A percentile compares a stretch with the other conserved stretches of the same genome.
Evolutionary conservation across 2,797 vertebrate genomes (phyloP).

Genomic region (Myotis findleyi): DNA sequence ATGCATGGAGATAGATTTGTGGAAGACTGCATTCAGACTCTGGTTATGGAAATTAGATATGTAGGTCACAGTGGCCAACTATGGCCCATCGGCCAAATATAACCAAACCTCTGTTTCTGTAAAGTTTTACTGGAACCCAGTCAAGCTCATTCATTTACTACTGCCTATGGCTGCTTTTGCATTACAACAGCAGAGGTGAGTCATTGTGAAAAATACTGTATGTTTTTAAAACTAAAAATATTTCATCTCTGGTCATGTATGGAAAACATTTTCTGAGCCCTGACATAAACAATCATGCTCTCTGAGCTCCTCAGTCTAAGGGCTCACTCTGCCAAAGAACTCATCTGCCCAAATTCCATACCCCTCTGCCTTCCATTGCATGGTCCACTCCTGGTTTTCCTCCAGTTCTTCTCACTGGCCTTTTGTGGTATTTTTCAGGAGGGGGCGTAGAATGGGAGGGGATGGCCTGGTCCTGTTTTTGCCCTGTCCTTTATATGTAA

Average conservation of each 20-base stretch:
- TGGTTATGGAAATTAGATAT: neutral
- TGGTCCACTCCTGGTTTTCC: neutral
- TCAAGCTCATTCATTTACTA: neutral
- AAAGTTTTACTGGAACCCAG: neutral
- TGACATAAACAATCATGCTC: neutral
- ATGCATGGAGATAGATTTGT: neutral
- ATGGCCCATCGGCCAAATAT: neutral
- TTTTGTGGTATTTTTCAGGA: neutral
- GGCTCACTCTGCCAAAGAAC: neutral
- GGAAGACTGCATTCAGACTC: neutral
- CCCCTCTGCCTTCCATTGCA: neutral
- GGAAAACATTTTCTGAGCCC: neutral
- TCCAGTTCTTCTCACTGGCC: neutral
- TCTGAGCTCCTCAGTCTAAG: neutral
- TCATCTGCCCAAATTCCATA: neutral
- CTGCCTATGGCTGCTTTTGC: neutral
- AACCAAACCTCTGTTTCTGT: neutral
- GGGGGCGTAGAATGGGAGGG: too few relatives aligned
- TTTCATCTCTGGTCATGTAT: neutral
- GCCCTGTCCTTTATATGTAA: neutral
- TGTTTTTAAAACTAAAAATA: slow-evolving; percentile 1
- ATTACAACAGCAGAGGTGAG: neutral
- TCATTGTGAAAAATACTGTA: neutral
- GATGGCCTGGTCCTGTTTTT: neutral
- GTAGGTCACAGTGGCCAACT: neutral